A percentile compares a stretch with the other conserved stretches of the same genome.
Evolutionary conservation across 2,888 invertebrate genomes (phyloP).

Genomic region (Tipula lateralis): DNA sequence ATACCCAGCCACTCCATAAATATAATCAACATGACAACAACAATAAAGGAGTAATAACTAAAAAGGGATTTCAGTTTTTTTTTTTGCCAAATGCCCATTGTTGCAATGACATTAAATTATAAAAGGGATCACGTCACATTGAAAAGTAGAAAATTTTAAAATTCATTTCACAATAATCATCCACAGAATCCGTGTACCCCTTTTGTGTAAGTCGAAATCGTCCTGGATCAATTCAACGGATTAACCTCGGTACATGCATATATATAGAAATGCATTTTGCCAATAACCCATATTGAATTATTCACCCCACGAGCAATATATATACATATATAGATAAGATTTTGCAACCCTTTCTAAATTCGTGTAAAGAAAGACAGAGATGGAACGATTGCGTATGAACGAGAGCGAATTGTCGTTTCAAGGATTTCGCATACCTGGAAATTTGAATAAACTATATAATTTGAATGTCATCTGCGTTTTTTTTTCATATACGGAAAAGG

Average conservation of each 20-base stretch:
- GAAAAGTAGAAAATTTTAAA: not conserved
- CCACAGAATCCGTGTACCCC: not conserved
- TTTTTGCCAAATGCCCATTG: not conserved
- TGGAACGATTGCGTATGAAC: not conserved
- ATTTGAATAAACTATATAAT: conserved; percentile 12
- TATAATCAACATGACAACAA: not conserved
- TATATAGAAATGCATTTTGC: not conserved
- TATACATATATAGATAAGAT: too few relatives aligned
- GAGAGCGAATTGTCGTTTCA: too few relatives aligned
- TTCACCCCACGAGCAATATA: not conserved
- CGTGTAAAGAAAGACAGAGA: not conserved
- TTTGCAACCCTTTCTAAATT: not conserved
- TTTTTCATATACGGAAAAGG: not conserved
- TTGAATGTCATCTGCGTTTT: conserved; percentile 13
- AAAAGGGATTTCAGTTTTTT: not conserved
- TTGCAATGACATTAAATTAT: conserved; percentile 24
- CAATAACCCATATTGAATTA: not conserved
- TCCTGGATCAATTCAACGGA: conserved; percentile 2
- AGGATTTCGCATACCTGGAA: not conserved
- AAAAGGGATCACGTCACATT: not conserved
- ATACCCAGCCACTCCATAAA: not conserved
- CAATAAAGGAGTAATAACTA: not conserved
- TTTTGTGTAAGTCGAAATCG: conserved; percentile 14
- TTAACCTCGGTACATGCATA: not conserved
- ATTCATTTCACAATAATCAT: not conserved